Percentiles rank a stretch among this genome's conserved stretches.
phyloP scores from a whole-genome alignment of 2,888 invertebrate species.

The Chironomus riparius region DNA sequence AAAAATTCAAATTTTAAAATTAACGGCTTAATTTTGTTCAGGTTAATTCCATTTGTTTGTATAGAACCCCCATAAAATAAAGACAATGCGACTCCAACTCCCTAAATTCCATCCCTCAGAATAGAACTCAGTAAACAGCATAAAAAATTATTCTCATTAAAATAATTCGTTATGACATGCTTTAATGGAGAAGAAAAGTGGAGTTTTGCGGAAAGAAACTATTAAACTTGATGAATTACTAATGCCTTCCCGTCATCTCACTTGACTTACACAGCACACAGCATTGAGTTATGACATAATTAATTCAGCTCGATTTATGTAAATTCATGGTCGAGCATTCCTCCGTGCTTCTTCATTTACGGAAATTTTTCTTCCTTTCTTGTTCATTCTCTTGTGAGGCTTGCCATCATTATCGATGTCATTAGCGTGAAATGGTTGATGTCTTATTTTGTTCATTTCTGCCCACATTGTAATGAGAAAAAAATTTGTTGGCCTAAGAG shows the following conservation, averaged over 20 bases:
- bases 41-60: too few relatives aligned
- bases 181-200: not conserved
- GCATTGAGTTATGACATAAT: conserved; percentile 6
- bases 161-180: not conserved
- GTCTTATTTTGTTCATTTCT: not conserved
- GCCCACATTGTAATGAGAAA: not conserved
- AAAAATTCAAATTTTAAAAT: too few relatives aligned
- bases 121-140: not conserved
- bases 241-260: not conserved
- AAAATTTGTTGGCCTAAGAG: not conserved
- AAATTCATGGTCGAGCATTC: not conserved
- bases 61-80: too few relatives aligned
- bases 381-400: not conserved
- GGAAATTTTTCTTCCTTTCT: not conserved
- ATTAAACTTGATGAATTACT: conserved; percentile 5
- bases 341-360: not conserved
- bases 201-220: not conserved
- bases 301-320: conserved; percentile 1
- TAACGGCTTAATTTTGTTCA: too few relatives aligned
- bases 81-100: too few relatives aligned
- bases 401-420: not conserved
- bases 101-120: too few relatives aligned
- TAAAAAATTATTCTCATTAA: not conserved
- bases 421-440: not conserved
- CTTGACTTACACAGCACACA: not conserved